Percentiles rank a stretch among this genome's conserved stretches.
These are phyloP conservation scores for Agonopterix subpropinquella DNA, from an alignment of 2,888 invertebrate species.

Conservation along the genomic window DNA sequence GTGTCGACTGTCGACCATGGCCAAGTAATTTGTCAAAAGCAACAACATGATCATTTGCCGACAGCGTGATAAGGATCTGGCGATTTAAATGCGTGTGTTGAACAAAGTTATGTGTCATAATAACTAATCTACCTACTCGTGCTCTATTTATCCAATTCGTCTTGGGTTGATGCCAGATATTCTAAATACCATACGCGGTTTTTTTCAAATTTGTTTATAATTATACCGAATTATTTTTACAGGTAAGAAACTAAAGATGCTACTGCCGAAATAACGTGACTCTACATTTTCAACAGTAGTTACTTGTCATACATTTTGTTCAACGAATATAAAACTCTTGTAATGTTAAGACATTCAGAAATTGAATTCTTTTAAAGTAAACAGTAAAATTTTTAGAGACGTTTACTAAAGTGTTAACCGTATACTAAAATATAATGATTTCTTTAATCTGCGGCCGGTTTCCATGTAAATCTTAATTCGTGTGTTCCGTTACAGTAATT, in stretches of 20 bases:
- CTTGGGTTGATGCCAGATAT: conserved; percentile 56
- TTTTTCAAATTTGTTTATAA: conserved; percentile 43
- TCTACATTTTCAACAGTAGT: too few species aligned
- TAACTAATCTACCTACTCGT: conserved; percentile 61
- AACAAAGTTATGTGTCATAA: conserved; percentile 43
- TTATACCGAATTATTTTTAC: conserved; percentile 16
- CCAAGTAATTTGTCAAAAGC: conserved; percentile 30
- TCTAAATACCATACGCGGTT: conserved; percentile 60
- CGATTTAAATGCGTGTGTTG: conserved; percentile 34
- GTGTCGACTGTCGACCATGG: neutral
- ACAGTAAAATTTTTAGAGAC: neutral
- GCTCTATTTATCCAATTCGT: conserved; percentile 53
- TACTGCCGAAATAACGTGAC: too few species aligned
- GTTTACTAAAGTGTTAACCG: neutral
- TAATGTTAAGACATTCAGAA: too few species aligned
- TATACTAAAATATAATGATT: conserved; percentile 25
- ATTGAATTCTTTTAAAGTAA: too few species aligned
- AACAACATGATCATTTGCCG: conserved; percentile 17
- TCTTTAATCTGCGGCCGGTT: conserved; percentile 44
- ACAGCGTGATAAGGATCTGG: conserved; percentile 40
- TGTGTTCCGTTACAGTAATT: conserved; percentile 64
- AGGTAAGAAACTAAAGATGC: neutral
- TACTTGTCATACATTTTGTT: too few species aligned
- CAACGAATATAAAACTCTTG: too few species aligned
- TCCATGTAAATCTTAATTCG: conserved; percentile 58